These are phyloP conservation scores for Scytalopus superciliaris DNA, from an alignment of 2,113 vertebrate species.

Conservation along the genomic window DNA sequence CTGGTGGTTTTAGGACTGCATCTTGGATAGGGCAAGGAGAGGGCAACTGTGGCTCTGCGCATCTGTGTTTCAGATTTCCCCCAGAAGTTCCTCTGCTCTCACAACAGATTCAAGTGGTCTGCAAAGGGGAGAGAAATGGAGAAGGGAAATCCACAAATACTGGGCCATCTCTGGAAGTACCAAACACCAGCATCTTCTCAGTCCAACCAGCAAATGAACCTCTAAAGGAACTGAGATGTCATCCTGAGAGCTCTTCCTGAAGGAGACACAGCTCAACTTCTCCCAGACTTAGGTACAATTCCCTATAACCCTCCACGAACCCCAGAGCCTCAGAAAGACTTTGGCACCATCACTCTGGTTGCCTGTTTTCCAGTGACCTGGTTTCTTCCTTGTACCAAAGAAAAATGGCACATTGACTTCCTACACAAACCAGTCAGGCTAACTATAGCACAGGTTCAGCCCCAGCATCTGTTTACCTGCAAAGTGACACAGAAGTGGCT, in stretches of 20 bases:
- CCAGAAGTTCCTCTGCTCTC: not conserved
- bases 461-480: constrained; percentile 38
- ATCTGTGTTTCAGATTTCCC: not conserved
- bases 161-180: not conserved
- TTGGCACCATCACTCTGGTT: not conserved
- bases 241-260: not conserved
- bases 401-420: not conserved
- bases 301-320: not conserved
- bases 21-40: not conserved
- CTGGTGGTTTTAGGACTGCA: not conserved
- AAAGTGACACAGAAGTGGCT: not conserved
- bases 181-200: not conserved
- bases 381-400: constrained; percentile 37
- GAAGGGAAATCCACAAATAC: not conserved
- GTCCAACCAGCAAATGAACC: not conserved
- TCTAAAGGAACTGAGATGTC: not conserved
- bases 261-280: not conserved
- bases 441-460: constrained; percentile 51
- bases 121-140: not conserved
- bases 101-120: not conserved
- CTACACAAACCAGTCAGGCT: constrained; percentile 51
- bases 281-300: not conserved
- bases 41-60: not conserved
- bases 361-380: constrained; percentile 38
- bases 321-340: not conserved